phyloP scores from a whole-genome alignment of 2,797 vertebrate genomes.

The Crocidura indochinensis region DNA sequence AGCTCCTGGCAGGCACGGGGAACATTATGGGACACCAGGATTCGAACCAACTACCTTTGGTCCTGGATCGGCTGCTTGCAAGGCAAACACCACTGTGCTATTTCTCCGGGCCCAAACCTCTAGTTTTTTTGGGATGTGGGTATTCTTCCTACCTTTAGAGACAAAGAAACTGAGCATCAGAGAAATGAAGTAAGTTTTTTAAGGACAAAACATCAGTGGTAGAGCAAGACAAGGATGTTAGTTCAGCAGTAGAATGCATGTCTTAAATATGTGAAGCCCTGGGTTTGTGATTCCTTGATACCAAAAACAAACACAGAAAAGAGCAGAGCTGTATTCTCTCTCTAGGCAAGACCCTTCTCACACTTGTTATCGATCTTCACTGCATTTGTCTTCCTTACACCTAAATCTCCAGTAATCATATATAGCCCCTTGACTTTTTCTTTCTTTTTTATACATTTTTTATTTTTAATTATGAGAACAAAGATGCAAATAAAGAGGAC shows the following conservation, averaged over 20 bases:
- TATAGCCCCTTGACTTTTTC: neutral
- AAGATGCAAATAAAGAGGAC: too few relatives aligned
- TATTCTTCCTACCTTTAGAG: neutral
- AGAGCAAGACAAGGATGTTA: neutral
- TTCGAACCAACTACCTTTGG: too few relatives aligned
- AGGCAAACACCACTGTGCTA: too few relatives aligned
- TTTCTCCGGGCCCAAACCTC: too few relatives aligned
- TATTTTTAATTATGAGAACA: too few relatives aligned
- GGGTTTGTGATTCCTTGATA: too few relatives aligned
- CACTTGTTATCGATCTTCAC: neutral
- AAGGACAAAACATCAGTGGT: neutral
- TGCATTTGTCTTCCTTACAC: neutral
- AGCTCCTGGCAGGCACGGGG: too few relatives aligned
- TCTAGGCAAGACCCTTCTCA: neutral
- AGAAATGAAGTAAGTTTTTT: neutral
- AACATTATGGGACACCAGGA: too few relatives aligned
- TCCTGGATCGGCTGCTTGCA: too few relatives aligned
- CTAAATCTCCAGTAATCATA: neutral
- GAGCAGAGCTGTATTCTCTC: neutral
- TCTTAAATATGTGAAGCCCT: too few relatives aligned
- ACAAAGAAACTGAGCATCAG: conserved; percentile 9
- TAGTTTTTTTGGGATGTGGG: neutral
- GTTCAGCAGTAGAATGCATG: too few relatives aligned
- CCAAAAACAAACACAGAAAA: neutral
- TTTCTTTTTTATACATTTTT: too few relatives aligned